Conservation (phyloP, 2,888 invertebrate genomes). For the Gymnocheta viridis region DNA sequence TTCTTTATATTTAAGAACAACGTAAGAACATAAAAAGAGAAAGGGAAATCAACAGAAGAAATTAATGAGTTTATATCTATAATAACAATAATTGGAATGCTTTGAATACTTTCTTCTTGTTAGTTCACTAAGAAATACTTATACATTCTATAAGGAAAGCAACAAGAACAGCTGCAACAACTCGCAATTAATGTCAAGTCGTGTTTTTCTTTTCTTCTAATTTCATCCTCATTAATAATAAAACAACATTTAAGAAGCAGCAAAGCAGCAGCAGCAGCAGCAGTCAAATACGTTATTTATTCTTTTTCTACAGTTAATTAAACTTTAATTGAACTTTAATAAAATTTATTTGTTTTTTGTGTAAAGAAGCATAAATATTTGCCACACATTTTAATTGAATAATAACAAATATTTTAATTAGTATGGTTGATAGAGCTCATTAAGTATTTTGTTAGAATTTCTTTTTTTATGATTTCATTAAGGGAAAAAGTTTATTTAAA, state of each 20-base stretch:
- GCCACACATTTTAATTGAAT: background rate
- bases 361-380: background rate
- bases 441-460: background rate
- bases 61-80: conserved; percentile 37
- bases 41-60: background rate
- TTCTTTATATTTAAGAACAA: background rate
- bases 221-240: conserved; percentile 21
- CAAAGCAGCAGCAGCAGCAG: background rate
- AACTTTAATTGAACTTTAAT: background rate
- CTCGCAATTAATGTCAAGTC: conserved; percentile 25
- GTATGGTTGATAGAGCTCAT: background rate
- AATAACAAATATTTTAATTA: background rate
- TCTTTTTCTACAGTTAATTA: background rate
- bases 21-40: background rate
- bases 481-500: background rate
- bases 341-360: background rate
- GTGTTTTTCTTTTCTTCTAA: background rate
- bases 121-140: background rate
- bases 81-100: conserved; percentile 19
- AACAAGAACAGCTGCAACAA: conserved; percentile 4
- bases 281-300: background rate
- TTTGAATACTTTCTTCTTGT: conserved; percentile 5
- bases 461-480: background rate
- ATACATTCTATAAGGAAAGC: background rate
- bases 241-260: conserved; percentile 14